Evolutionary conservation across 2,797 vertebrate genomes (phyloP).

Genomic region (Threskiornis aethiopicus): DNA sequence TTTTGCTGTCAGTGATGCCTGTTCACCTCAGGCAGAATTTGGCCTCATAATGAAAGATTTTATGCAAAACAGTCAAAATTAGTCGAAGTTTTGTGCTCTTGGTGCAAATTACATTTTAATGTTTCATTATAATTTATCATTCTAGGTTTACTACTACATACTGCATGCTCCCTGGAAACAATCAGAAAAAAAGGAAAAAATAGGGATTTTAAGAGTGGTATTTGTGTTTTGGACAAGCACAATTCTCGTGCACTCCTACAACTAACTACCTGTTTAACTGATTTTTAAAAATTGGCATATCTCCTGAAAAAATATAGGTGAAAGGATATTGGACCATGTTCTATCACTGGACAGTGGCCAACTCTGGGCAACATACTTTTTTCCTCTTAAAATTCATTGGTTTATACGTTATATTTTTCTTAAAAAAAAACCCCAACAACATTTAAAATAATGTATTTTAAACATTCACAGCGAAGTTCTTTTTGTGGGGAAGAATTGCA

Average conservation of each 20-base stretch:
- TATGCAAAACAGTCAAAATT: neutral
- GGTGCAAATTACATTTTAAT: neutral
- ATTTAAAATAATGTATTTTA: neutral
- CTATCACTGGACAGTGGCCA: neutral
- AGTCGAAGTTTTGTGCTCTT: neutral
- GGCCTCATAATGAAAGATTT: neutral
- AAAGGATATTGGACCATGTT: neutral
- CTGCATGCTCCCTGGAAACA: neutral
- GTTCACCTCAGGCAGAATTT: neutral
- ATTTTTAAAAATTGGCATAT: neutral
- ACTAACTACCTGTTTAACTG: rapidly evolving
- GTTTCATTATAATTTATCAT: neutral
- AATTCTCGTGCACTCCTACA: neutral
- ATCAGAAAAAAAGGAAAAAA: neutral
- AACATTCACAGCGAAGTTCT: neutral
- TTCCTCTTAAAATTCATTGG: neutral
- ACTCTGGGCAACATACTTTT: neutral
- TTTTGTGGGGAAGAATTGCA: neutral
- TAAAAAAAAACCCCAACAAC: neutral
- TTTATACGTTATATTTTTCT: neutral
- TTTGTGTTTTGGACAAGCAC: neutral
- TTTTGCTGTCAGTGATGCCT: neutral
- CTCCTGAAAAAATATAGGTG: neutral
- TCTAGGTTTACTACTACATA: neutral
- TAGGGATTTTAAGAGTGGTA: neutral